phyloP scores from a whole-genome alignment of 2,888 invertebrate species.

The Drosophila melanosoma region DNA sequence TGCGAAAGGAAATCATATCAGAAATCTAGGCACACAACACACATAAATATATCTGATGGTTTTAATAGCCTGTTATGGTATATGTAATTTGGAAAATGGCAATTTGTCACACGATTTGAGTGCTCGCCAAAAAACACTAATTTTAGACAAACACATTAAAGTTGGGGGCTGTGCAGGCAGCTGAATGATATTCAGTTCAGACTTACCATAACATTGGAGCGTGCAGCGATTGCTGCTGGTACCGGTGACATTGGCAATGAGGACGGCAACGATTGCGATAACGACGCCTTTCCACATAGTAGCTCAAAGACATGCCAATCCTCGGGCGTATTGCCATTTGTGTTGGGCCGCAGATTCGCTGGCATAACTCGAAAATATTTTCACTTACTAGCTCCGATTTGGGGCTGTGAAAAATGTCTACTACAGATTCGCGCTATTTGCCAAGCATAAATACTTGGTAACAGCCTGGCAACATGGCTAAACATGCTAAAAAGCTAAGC shows the following conservation, averaged over 20 bases:
- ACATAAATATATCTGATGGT: constrained; percentile 22
- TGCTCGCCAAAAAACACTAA: constrained; percentile 27
- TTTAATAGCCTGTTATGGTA: constrained; percentile 16
- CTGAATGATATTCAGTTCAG: neutral
- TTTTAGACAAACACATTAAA: constrained; percentile 42
- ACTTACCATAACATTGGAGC: constrained; percentile 36
- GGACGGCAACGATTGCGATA: constrained; percentile 7
- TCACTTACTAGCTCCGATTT: constrained; percentile 9
- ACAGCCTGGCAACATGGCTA: constrained; percentile 55
- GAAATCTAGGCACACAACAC: constrained; percentile 28
- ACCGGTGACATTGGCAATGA: constrained; percentile 56
- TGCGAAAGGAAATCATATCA: constrained; percentile 24
- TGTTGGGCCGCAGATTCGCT: constrained; percentile 56
- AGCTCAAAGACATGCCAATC: constrained; percentile 91
- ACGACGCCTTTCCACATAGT: constrained; percentile 84
- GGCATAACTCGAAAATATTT: constrained; percentile 49
- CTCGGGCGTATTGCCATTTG: constrained; percentile 86
- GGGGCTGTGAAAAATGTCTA: constrained; percentile 33
- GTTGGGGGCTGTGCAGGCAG: neutral
- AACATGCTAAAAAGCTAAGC: constrained; percentile 30
- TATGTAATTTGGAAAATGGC: constrained; percentile 44
- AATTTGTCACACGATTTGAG: constrained; percentile 72
- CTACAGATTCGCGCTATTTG: constrained; percentile 54
- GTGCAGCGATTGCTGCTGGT: constrained; percentile 4
- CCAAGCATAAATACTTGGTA: constrained; percentile 48